Base-by-base conservation (phyloP, 2,113 vertebrate genomes). In the Nerophis ophidion region DNA sequence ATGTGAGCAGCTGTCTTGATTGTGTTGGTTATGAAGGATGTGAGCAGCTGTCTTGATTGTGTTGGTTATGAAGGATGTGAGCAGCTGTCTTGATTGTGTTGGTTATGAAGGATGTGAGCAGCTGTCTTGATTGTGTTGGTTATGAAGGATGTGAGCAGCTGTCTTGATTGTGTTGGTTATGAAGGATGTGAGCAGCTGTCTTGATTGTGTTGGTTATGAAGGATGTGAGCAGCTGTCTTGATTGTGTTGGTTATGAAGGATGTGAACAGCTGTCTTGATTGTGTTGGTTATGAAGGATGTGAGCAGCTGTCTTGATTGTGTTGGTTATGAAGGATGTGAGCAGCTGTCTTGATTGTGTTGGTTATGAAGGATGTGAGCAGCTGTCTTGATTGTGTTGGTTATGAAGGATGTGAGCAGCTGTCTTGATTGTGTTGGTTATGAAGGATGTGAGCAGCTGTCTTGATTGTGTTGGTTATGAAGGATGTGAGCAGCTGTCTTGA, bases 321-420 rank as follows among this genome's bases (percentile, higher is more conserved):
- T n/a, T n/a, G n/a, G n/a, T n/a, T n/a, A n/a, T 49, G 6, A 42
- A 65, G 63, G 67, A 55, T 75, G 17, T 8, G 55, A 8, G 65
- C 54, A 8, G 56, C 70, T 55, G 47, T 57, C 66, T 53, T 70
- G 82, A 87, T 83, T n/a, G n/a, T n/a, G n/a, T n/a, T n/a, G n/a
- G n/a, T n/a, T n/a, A n/a, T 49, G 6, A 42, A 65, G 63, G 67
- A 55, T 75, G 17, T 8, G 55, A 8, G 65, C 54, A 8, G 56
- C 70, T 55, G 47, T 57, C 66, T 53, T 70, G 82, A 87, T 83
- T n/a, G n/a, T n/a, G n/a, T n/a, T n/a, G n/a, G n/a, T n/a, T n/a
- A n/a, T 49, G 6, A 42, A 65, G 63, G 67, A 55, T 75, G 17
- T 8, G 55, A 8, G 65, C 54, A 8, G 56, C 70, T 55, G 47